Evolutionary conservation across 2,888 invertebrate genomes (phyloP).

Genomic region (Scelioninae gen. 1): DNA sequence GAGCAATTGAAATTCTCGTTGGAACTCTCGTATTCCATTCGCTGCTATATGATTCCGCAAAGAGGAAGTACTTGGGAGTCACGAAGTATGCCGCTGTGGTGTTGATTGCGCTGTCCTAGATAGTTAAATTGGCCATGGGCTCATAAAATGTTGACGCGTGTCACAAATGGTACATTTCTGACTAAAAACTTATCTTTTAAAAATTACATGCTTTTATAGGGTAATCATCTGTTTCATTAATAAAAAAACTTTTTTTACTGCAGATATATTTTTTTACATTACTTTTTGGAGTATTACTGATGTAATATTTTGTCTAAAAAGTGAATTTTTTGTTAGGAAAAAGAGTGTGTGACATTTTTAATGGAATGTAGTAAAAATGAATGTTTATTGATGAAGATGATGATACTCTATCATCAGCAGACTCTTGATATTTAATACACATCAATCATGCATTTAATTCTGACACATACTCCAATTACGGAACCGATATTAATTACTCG

Average conservation of each 20-base stretch:
- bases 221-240: background rate
- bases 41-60: constrained; percentile 52
- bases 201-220: too few relatives aligned
- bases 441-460: constrained; percentile 53
- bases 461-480: constrained; percentile 55
- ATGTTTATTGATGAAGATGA: constrained; percentile 33
- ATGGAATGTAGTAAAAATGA: background rate
- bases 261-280: too few relatives aligned
- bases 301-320: too few relatives aligned
- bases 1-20: constrained; percentile 51
- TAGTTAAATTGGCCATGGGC: constrained; percentile 59
- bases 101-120: constrained; percentile 64
- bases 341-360: too few relatives aligned
- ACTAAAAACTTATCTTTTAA: background rate
- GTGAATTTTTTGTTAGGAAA: too few relatives aligned
- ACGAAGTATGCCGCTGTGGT: constrained; percentile 55
- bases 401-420: constrained; percentile 43
- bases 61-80: constrained; percentile 61
- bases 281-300: too few relatives aligned
- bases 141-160: constrained; percentile 42
- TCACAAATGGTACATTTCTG: constrained; percentile 22
- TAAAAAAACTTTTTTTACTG: background rate
- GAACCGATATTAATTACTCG: constrained; percentile 56
- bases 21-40: constrained; percentile 41
- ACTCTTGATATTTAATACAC: constrained; percentile 39